Evolutionary conservation across 2,113 vertebrate genomes (phyloP).

Genomic region (Abramis brama): DNA sequence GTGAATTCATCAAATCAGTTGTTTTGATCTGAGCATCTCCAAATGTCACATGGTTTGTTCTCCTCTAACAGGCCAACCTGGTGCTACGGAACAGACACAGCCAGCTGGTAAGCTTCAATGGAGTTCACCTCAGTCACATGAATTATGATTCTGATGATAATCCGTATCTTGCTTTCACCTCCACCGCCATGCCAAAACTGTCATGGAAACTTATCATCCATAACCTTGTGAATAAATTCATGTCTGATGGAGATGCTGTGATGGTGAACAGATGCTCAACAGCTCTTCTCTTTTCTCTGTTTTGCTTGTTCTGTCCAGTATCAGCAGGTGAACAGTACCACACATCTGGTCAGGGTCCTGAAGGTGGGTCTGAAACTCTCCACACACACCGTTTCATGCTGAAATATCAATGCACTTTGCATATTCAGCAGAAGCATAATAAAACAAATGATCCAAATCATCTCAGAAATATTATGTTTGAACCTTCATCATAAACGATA

Average conservation of each 20-base stretch:
- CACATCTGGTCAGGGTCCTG: constrained; percentile 82
- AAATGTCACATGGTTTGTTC: background rate
- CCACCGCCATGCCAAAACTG: background rate
- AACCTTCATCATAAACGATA: background rate
- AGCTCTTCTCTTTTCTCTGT: constrained; percentile 72
- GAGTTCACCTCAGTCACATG: constrained; percentile 43
- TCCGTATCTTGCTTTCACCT: background rate
- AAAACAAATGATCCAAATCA: background rate
- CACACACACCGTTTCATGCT: background rate
- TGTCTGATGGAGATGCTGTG: background rate
- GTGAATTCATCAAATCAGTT: background rate
- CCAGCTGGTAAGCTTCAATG: constrained; percentile 75
- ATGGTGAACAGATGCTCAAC: constrained; percentile 70
- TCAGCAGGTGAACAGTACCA: constrained; percentile 79
- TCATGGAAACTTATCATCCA: background rate
- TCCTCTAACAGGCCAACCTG: constrained; percentile 62
- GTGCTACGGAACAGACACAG: constrained; percentile 66
- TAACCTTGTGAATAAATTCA: background rate
- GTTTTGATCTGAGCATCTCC: no score
- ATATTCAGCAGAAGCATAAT: background rate
- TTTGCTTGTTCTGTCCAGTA: constrained; percentile 79
- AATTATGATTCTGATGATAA: background rate
- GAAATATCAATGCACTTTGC: background rate
- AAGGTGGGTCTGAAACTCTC: constrained; percentile 68
- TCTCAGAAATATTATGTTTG: background rate